Conservation (phyloP, 2,113 vertebrate species). For the Brachypodius melanocephalos region DNA sequence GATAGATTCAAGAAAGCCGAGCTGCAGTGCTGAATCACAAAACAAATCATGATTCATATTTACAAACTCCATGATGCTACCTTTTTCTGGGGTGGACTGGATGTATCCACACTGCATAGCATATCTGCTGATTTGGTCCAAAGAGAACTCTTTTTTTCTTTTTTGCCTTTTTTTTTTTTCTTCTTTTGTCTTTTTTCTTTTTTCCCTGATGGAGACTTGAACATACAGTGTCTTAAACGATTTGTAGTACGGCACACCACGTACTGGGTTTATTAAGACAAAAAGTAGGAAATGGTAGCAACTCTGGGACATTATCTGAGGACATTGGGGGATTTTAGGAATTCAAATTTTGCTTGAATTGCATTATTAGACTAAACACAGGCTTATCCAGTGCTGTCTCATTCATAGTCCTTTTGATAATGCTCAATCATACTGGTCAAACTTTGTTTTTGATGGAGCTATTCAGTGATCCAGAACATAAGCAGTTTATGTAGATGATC, state of each 20-base stretch:
- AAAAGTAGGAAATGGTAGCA: background rate
- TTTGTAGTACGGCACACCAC: background rate
- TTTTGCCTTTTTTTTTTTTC: too few relatives aligned
- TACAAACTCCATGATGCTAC: background rate
- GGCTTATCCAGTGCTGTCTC: background rate
- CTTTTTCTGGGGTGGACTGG: background rate
- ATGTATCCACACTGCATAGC: background rate
- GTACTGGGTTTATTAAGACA: background rate
- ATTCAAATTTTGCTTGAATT: background rate
- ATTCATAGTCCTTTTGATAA: background rate
- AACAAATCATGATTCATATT: background rate
- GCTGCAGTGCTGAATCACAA: background rate
- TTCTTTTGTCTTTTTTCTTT: background rate
- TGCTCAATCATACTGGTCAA: background rate
- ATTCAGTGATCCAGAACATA: background rate
- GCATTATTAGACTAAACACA: background rate
- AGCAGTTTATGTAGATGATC: background rate
- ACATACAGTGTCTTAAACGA: background rate
- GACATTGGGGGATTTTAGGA: background rate
- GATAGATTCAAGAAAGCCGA: background rate
- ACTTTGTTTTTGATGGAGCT: background rate
- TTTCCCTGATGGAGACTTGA: background rate
- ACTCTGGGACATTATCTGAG: background rate
- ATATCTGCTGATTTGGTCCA: background rate
- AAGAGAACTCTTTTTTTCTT: background rate